Base-by-base conservation (phyloP, 2,797 vertebrate genomes). In the Peromyscus melanophrys region DNA sequence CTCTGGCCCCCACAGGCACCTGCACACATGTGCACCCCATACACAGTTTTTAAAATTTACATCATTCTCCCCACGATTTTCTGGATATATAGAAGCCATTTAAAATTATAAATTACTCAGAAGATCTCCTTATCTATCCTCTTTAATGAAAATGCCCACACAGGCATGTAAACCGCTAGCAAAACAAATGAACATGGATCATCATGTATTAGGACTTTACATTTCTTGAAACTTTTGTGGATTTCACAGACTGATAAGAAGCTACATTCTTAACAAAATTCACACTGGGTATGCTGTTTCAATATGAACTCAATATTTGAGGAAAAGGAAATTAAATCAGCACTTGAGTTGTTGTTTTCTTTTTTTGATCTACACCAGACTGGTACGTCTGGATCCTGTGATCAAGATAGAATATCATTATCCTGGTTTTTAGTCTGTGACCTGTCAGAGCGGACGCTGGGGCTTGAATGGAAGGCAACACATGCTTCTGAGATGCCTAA, bases 401-500 rank as follows among this genome's bases (percentile, higher is more conserved):
- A 97, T 96, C 95, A 93, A 5, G 0, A 0, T 89, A 97, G 97
- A 94, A 49, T 98, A 98, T 98, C 97, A 98, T 98, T 98, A 94
- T 95, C 10, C 96, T 98, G 95, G 96, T 90, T 96, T 97, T 97
- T 98, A 73, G 89, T 97, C 97, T 97, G 98, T 98, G 96, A 97
- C 98, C 98, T 97, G 88, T 98, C 83, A 83, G 83, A 97, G 92
- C 6, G 96, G 97, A 96, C 97, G 31, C 95, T 93, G 52, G 94
- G 49, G 88, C 95, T 98, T 97, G 93, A 98, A 98, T 95, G 71
- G 94, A 97, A 98, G 93, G 97, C 97, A 98, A 96, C 97, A 55
- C 97, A 98, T 97, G 96, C 89, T 97, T 94, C 97, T 95, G 95
- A 98, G 98, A 98, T 94, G 75, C 34, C 95, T 98, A 98, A 98